Evolutionary conservation across 2,888 invertebrate species (phyloP).

Genomic region (Agrochola macilenta): DNA sequence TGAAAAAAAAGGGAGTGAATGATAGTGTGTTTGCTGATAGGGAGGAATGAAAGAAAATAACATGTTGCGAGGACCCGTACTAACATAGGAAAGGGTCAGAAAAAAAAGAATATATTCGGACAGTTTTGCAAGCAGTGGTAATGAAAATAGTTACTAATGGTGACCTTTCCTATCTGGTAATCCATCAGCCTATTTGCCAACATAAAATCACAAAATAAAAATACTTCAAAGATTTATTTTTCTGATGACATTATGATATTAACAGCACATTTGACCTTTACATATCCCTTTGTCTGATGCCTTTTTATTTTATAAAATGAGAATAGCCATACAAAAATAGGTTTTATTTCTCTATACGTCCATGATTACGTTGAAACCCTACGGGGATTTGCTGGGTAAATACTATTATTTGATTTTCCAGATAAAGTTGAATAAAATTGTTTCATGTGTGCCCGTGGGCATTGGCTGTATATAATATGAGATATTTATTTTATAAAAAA

Average conservation of each 20-base stretch:
- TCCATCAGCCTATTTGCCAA: no score
- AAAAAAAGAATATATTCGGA: no score
- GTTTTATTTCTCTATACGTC: neutral
- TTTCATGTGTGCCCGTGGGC: neutral
- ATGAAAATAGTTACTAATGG: no score
- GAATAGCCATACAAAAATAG: neutral
- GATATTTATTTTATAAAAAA: no score
- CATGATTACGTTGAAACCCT: conserved; percentile 13
- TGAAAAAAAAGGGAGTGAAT: no score
- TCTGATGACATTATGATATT: neutral
- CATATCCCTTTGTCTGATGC: neutral
- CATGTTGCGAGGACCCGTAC: no score
- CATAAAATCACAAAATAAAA: neutral
- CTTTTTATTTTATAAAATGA: neutral
- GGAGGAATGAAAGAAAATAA: no score
- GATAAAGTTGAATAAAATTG: neutral
- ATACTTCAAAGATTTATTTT: neutral
- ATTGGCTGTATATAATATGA: neutral
- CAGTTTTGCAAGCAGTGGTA: no score
- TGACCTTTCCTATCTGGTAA: no score
- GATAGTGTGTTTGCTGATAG: no score
- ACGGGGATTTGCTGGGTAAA: neutral
- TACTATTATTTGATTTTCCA: conserved; percentile 8
- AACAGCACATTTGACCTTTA: neutral
- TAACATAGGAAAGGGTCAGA: no score